Conservation (phyloP, 2,888 invertebrate species). For the Venusia cambrica region DNA sequence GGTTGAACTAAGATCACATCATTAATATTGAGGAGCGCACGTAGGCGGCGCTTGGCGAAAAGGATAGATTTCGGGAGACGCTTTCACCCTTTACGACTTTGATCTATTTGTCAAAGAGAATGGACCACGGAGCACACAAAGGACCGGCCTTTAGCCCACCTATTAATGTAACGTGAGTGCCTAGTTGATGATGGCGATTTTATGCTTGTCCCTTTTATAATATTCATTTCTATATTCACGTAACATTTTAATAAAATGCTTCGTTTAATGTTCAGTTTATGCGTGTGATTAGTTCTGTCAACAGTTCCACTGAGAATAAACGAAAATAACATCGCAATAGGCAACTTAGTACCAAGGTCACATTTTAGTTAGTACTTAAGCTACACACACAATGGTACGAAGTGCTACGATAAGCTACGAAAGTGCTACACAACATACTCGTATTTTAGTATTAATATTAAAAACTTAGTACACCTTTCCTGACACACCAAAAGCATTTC, state of each 20-base stretch:
- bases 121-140: constrained; percentile 47
- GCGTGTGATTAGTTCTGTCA: too few relatives aligned
- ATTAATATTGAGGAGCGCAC: constrained; percentile 75
- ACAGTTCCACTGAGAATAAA: too few relatives aligned
- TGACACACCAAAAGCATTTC: too few relatives aligned
- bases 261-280: too few relatives aligned
- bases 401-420: constrained; percentile 6
- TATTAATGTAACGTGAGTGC: constrained; percentile 22
- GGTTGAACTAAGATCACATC: constrained; percentile 76
- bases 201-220: constrained; percentile 43
- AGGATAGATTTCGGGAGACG: constrained; percentile 68
- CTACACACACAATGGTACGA: background rate
- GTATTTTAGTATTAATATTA: background rate
- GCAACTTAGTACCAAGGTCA: too few relatives aligned
- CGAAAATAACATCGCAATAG: too few relatives aligned
- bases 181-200: constrained; percentile 43
- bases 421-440: constrained; percentile 5
- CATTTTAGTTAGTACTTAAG: constrained; percentile 15
- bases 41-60: constrained; percentile 64
- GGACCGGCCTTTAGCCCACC: constrained; percentile 34
- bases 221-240: constrained; percentile 9
- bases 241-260: too few relatives aligned
- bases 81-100: constrained; percentile 73
- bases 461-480: too few relatives aligned
- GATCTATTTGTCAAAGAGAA: constrained; percentile 64